A percentile compares a stretch with the other conserved stretches of the same genome.
Conservation (phyloP, 2,797 vertebrate genomes). For the Labeo calbasu region DNA sequence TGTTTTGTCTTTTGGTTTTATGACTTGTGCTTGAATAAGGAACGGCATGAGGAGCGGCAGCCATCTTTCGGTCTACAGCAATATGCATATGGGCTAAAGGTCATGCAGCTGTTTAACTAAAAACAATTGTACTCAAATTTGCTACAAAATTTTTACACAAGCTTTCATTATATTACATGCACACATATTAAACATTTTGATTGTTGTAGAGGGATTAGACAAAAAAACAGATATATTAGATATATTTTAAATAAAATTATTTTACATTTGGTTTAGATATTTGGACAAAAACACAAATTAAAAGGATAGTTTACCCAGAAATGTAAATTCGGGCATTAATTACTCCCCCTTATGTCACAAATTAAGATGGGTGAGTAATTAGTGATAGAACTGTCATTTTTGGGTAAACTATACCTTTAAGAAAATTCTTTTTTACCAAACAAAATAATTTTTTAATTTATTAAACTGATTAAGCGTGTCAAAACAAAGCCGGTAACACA, state of each 20-base stretch:
- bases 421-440: background rate
- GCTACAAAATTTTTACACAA: background rate
- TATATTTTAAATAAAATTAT: background rate
- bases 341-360: too few species aligned
- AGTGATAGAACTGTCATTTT: too few species aligned
- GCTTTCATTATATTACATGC: background rate
- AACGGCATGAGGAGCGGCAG: conserved; percentile 27
- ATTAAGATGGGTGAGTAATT: too few species aligned
- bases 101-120: background rate
- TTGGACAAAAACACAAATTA: background rate
- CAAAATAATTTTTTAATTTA: background rate
- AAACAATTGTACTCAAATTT: background rate
- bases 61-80: conserved; percentile 32
- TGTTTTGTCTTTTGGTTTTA: conserved; percentile 57
- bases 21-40: conserved; percentile 54
- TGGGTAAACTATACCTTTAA: too few species aligned
- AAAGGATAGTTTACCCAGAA: too few species aligned
- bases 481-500: too few species aligned
- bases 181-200: background rate
- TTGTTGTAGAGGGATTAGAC: background rate
- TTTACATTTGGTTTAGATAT: background rate
- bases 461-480: background rate
- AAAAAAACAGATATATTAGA: background rate
- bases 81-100: background rate
- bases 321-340: too few species aligned